A percentile compares a stretch with the other conserved stretches of the same genome.
Evolutionary conservation across 1,140 invertebrate species (phyloP).

Genomic region (Drosophila melanica): DNA sequence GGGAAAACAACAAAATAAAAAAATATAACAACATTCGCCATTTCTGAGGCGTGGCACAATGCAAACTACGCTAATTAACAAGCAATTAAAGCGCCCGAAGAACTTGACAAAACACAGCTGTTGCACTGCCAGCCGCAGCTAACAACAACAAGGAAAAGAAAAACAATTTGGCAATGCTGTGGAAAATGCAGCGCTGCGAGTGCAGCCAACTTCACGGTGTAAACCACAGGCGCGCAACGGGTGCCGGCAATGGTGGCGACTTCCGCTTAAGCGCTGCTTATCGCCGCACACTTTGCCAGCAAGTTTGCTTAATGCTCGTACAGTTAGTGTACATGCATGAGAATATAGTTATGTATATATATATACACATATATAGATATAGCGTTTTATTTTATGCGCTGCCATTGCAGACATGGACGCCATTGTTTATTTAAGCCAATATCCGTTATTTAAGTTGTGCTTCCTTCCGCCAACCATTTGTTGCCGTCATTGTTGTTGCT

Average conservation of each 20-base stretch:
- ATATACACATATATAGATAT: conserved; percentile 1
- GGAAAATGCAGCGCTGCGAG: conserved; percentile 34
- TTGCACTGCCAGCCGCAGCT: conserved; percentile 27
- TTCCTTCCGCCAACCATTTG: conserved; percentile 75
- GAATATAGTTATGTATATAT: not conserved
- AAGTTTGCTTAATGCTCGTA: conserved; percentile 38
- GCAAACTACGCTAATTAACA: conserved; percentile 73
- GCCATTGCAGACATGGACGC: conserved; percentile 45
- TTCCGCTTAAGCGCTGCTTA: conserved; percentile 50
- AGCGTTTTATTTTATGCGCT: conserved; percentile 17
- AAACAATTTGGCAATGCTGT: conserved; percentile 37
- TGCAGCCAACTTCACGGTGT: conserved; percentile 40
- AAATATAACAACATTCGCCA: conserved; percentile 8
- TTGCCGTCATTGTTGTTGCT: conserved; percentile 25
- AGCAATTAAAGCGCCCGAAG: conserved; percentile 60
- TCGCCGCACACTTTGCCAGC: conserved; percentile 41
- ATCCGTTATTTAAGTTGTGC: conserved; percentile 81
- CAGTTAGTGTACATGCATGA: conserved; percentile 22
- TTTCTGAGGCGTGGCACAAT: conserved; percentile 30
- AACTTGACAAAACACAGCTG: conserved; percentile 65
- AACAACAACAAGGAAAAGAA: conserved; percentile 29
- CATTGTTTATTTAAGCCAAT: conserved; percentile 82
- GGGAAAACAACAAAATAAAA: conserved; percentile 14
- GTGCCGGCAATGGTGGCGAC: conserved; percentile 21
- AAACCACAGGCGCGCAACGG: conserved; percentile 42